A percentile compares a stretch with the other conserved stretches of the same genome.
Conservation (phyloP, 2,888 invertebrate genomes). For the Drosophila birchii region DNA sequence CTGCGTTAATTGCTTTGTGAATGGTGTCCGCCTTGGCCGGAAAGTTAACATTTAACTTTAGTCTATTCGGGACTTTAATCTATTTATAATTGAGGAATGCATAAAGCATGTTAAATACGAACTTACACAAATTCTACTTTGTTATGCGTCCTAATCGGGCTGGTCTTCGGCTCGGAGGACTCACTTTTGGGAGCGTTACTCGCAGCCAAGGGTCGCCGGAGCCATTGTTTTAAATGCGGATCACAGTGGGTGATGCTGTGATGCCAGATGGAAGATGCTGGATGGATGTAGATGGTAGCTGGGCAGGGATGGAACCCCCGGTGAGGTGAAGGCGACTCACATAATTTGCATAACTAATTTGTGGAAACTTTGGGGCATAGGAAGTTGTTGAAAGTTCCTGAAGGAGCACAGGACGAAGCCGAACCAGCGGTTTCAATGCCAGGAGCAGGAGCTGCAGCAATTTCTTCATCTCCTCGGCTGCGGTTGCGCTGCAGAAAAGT, state of each 20-base stretch:
- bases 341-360: conserved; percentile 79
- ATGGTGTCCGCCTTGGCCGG: conserved; percentile 79
- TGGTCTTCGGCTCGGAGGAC: conserved; percentile 53
- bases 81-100: conserved; percentile 79
- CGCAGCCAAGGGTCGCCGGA: conserved; percentile 33
- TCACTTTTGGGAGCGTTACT: conserved; percentile 37
- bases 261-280: conserved; percentile 13
- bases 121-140: conserved; percentile 79
- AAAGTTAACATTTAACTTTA: conserved; percentile 79
- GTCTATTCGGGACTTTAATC: conserved; percentile 79
- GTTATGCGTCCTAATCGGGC: conserved; percentile 75
- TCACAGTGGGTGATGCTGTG: conserved; percentile 45
- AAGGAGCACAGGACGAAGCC: conserved; percentile 56
- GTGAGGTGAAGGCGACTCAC: conserved; percentile 75
- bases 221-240: conserved; percentile 73
- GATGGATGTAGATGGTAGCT: conserved; percentile 1
- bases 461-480: conserved; percentile 60
- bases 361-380: conserved; percentile 78
- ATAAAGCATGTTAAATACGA: conserved; percentile 79
- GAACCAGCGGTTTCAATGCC: conserved; percentile 26
- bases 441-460: conserved; percentile 61
- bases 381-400: conserved; percentile 78
- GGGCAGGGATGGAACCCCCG: conserved; percentile 47
- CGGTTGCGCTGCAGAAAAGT: conserved; percentile 67
- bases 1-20: conserved; percentile 80